Conservation (phyloP, 2,113 vertebrate species). For the Apteryx owenii region DNA sequence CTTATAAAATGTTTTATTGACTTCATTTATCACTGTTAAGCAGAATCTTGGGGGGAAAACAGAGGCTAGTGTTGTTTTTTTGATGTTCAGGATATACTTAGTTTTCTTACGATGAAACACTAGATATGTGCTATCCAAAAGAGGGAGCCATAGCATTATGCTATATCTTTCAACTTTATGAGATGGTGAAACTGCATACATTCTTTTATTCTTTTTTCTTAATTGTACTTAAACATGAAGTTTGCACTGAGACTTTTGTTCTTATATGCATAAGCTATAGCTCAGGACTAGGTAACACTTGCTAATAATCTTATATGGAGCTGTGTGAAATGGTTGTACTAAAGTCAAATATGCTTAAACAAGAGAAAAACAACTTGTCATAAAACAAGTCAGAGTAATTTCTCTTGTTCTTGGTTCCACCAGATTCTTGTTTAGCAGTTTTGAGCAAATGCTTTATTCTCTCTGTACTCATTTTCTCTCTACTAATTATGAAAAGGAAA, state of each 20-base stretch:
- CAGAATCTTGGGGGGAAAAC: not conserved
- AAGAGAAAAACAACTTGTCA: not conserved
- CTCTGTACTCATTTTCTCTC: not conserved
- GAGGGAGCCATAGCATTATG: slow-evolving; percentile 75
- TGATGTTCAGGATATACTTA: not conserved
- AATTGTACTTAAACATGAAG: not conserved
- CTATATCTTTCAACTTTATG: not conserved
- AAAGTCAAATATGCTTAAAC: not conserved
- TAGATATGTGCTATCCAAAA: slow-evolving; percentile 68
- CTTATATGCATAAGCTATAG: not conserved
- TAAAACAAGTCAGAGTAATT: not conserved
- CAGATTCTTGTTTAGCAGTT: not conserved
- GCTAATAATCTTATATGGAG: not conserved
- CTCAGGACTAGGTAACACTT: not conserved
- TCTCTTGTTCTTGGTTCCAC: not conserved
- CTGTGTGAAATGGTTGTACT: not conserved
- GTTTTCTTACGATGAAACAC: not conserved
- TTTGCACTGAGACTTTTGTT: not conserved
- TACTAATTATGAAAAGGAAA: not conserved
- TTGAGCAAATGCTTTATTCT: not conserved
- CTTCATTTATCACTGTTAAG: not conserved
- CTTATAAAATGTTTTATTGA: not conserved
- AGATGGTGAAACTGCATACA: not conserved
- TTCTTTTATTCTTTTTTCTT: not conserved
- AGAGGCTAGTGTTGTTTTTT: not conserved